A percentile compares a stretch with the other conserved stretches of the same genome.
Conservation (phyloP, 2,888 invertebrate genomes). For the Piscicola geometra region DNA sequence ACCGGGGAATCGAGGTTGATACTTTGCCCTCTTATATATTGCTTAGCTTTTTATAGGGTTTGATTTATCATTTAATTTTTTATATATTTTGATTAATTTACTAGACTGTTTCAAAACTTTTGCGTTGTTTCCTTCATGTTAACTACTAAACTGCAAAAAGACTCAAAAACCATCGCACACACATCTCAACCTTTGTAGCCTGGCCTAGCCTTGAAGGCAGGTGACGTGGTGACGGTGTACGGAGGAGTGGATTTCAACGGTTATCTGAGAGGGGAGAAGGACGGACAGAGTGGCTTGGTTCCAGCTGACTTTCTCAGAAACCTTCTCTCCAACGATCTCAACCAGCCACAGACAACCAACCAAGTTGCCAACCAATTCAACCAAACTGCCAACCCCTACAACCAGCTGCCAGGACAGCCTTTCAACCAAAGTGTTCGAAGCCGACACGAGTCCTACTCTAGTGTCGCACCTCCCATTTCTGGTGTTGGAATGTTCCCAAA, state of each 20-base stretch:
- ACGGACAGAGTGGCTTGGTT: slow-evolving; percentile 88
- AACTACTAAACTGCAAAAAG: no score
- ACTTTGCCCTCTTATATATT: no score
- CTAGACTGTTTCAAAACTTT: not conserved
- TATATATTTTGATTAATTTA: no score
- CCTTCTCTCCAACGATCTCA: not conserved
- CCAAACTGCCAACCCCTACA: not conserved
- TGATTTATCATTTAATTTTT: no score
- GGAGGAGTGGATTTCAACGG: slow-evolving; percentile 99
- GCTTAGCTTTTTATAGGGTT: not conserved
- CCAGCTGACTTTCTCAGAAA: slow-evolving; percentile 78
- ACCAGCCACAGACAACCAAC: not conserved
- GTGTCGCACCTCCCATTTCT: not conserved
- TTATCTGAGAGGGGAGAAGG: slow-evolving; percentile 94
- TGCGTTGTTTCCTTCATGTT: no score
- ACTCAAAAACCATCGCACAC: no score
- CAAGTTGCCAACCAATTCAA: not conserved
- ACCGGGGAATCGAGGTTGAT: slow-evolving; percentile 90
- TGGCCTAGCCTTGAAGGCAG: slow-evolving; percentile 90
- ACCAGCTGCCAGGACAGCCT: not conserved
- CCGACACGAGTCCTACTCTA: slow-evolving; percentile 28
- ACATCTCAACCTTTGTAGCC: no score
- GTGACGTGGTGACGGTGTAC: slow-evolving; percentile 90
- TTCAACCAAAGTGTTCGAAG: not conserved
- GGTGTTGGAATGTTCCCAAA: not conserved